Percentiles rank a stretch among this genome's conserved stretches.
Conservation (phyloP, 2,888 invertebrate species). For the Sepioteuthis lessoniana region DNA sequence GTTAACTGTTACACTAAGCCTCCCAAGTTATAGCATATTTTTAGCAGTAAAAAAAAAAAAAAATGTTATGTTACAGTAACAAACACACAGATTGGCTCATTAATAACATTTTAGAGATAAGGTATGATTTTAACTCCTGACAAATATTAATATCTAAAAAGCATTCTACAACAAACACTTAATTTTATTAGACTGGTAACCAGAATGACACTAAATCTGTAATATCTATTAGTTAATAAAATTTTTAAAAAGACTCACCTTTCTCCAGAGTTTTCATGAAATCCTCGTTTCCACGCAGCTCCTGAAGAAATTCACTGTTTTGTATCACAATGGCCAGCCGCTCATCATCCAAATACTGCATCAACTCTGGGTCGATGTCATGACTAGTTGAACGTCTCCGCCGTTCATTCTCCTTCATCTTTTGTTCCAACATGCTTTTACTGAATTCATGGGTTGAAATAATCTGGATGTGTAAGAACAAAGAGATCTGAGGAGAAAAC, state of each 20-base stretch:
- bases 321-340: conserved; percentile 87
- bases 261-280: conserved; percentile 88
- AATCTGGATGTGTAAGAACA: conserved; percentile 52
- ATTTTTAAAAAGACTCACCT: conserved; percentile 77
- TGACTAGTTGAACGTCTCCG: conserved; percentile 68
- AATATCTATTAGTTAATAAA: not conserved
- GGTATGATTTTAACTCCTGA: too few species aligned
- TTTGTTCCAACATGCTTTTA: conserved; percentile 73
- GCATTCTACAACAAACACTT: not conserved
- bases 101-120: too few species aligned
- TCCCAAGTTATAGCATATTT: too few species aligned
- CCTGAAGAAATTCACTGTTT: conserved; percentile 92
- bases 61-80: too few species aligned
- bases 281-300: conserved; percentile 88
- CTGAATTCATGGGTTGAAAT: conserved; percentile 68
- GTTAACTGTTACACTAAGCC: too few species aligned
- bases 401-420: conserved; percentile 76
- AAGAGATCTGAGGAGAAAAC: not conserved
- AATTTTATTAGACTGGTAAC: not conserved
- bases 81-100: too few species aligned
- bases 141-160: too few species aligned
- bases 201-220: not conserved
- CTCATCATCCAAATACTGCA: conserved; percentile 86
- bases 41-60: too few species aligned
- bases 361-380: conserved; percentile 75